Base-by-base conservation (phyloP, 2,113 vertebrate species). In the Maccullochella peelii region DNA sequence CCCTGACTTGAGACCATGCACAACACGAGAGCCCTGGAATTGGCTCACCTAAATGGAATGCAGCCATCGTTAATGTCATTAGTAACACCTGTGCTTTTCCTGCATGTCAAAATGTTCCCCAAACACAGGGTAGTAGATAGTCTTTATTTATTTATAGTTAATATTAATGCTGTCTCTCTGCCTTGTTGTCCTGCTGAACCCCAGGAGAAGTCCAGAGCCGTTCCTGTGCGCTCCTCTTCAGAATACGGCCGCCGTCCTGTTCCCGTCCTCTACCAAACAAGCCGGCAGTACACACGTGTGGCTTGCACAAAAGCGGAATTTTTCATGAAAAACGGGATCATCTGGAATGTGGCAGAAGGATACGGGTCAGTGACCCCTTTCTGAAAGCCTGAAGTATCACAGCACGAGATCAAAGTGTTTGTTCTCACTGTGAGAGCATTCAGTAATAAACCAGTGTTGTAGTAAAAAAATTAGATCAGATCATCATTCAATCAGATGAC, bases 311-410 rank as follows among this genome's bases (percentile, higher is more conserved):
- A 84, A 23, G 18, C 89, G 0, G 94, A 96, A 44, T 95, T 96
- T 61, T 95, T 91, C 85, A 90, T 69, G 79, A 94, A 93, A 83
- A 96, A 95, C 42, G 95, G 95, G 12, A 93, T 96, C 62, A 71
- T 85, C 59, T 92, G 90, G 90, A 93, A 77, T 8, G 63, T 94
- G 79, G 94, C 85, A 25, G 94, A 95, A 47, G 93, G 94, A 36
- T 94, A 95, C 23, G 95, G 94, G 66, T 88, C 91, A 67, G 93
- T 95, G 36, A 66, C 38, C 59, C 93, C 94, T 7, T 63, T 79
- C 3, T 95, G 67, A 95, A 77, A 27, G 10, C n/a, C 21, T 33
- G n/a, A 59, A 20, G 0, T 33, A 15, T 50, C 33, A 11, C 72
- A 73, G 61, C 38, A 50, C 33, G 42, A 76, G n/a, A 61, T 66